Percentiles rank a stretch among this genome's conserved stretches.
Conservation (phyloP, 2,113 vertebrate genomes). For the Dermatemys mawii region DNA sequence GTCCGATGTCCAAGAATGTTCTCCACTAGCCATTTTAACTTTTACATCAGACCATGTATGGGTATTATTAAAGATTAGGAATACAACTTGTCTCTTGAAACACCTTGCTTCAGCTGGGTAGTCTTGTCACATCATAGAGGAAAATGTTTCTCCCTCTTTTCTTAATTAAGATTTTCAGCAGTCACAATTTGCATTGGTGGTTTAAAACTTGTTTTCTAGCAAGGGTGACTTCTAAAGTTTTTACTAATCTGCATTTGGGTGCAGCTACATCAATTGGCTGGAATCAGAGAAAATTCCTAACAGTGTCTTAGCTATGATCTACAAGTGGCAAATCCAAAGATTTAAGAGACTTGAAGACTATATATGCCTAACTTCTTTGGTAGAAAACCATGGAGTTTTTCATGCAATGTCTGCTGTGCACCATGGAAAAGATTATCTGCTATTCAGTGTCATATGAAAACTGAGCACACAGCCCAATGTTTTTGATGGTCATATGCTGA, state of each 20-base stretch:
- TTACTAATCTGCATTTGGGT: not conserved
- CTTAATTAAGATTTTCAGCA: not conserved
- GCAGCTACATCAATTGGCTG: slow-evolving; percentile 14
- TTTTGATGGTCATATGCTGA: slow-evolving; percentile 18
- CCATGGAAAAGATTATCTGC: not conserved
- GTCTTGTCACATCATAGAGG: not conserved
- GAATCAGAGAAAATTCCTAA: not conserved
- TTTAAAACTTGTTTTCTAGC: not conserved
- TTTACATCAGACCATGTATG: not conserved
- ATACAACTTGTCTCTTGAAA: not conserved
- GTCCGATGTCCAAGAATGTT: not conserved
- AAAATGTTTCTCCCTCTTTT: not conserved
- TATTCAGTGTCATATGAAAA: not conserved
- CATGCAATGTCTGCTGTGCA: slow-evolving; percentile 25
- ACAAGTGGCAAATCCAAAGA: not conserved
- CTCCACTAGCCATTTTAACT: not conserved
- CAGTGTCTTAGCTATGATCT: not conserved
- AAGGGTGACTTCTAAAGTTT: not conserved
- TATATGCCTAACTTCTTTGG: not conserved
- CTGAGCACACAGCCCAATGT: not conserved
- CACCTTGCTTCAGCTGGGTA: not conserved
- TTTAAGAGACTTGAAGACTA: not conserved
- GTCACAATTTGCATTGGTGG: not conserved
- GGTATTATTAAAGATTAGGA: not conserved
- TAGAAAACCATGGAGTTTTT: slow-evolving; percentile 21